Evolutionary conservation across 2,888 invertebrate genomes (phyloP).

Genomic region (Troides helena): DNA sequence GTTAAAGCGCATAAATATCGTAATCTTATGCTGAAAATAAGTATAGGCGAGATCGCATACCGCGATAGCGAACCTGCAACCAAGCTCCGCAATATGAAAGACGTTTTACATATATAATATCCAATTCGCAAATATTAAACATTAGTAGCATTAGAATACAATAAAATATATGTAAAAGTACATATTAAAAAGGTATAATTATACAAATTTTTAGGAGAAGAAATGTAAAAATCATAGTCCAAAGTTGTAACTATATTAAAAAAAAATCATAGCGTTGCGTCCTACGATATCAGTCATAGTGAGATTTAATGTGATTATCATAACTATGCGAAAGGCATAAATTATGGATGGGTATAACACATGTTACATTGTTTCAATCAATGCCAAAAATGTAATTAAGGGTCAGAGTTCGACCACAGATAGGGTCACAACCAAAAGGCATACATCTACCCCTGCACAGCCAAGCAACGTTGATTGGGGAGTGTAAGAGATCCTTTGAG

Average conservation of each 20-base stretch:
- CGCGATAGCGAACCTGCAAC: slow-evolving; percentile 50
- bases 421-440: slow-evolving; percentile 17
- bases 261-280: no score
- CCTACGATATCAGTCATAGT: no score
- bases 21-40: slow-evolving; percentile 54
- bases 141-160: background rate
- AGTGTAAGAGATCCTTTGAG: slow-evolving; percentile 35
- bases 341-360: background rate
- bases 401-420: no score
- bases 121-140: background rate
- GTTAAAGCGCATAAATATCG: slow-evolving; percentile 43
- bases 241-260: no score
- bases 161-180: background rate
- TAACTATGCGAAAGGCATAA: background rate
- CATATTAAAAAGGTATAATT: no score
- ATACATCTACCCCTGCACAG: background rate
- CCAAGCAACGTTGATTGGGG: slow-evolving; percentile 2
- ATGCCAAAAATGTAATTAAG: background rate
- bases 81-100: slow-evolving; percentile 47
- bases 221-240: no score
- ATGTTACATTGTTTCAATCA: background rate
- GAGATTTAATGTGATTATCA: no score
- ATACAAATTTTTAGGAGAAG: no score
- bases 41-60: slow-evolving; percentile 56
- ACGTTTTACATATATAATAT: slow-evolving; percentile 36